Evolutionary conservation across 2,113 vertebrate genomes (phyloP).

Genomic region (Macrotus californicus): DNA sequence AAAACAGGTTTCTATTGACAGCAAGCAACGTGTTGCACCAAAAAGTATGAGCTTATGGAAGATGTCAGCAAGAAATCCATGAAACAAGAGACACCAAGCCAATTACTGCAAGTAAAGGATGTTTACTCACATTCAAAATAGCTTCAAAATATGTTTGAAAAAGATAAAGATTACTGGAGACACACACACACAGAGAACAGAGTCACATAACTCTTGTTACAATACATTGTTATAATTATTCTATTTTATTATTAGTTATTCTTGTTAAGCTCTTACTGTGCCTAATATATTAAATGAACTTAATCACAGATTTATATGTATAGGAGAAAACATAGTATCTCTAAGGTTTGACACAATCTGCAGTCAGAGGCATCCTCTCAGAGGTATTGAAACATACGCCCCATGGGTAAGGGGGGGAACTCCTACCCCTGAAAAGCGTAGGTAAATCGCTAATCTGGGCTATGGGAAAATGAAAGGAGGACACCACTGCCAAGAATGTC

Average conservation of each 20-base stretch:
- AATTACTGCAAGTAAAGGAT: not conserved
- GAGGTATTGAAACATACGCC: not conserved
- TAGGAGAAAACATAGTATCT: not conserved
- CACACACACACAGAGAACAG: too few relatives aligned
- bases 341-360: not conserved
- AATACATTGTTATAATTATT: not conserved
- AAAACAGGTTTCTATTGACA: not conserved
- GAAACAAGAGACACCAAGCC: not conserved
- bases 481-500: not conserved
- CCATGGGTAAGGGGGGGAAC: not conserved
- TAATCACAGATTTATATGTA: not conserved
- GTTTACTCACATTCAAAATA: not conserved
- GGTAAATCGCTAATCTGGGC: not conserved
- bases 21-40: not conserved
- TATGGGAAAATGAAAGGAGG: not conserved
- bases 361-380: not conserved
- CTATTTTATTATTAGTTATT: not conserved
- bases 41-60: not conserved
- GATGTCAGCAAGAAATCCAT: not conserved
- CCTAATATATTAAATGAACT: not conserved
- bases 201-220: not conserved
- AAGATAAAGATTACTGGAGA: not conserved
- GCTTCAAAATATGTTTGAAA: not conserved
- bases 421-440: not conserved
- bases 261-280: not conserved